These are phyloP conservation scores for Echeneis naucrates DNA, from an alignment of 2,797 vertebrate species.

Conservation along the genomic window DNA sequence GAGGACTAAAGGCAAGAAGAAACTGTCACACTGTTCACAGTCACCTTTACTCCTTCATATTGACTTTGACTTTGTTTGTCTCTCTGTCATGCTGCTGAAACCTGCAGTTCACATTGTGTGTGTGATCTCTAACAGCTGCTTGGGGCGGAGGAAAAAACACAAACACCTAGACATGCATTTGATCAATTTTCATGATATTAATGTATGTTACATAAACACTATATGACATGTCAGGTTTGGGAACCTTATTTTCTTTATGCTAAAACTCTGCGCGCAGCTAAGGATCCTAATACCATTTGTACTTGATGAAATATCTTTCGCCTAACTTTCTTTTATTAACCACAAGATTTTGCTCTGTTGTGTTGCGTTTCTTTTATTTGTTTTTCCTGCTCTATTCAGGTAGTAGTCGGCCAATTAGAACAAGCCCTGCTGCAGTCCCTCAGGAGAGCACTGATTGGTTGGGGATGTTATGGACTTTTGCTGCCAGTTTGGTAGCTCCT, in stretches of 20 bases:
- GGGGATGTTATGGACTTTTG: constrained; percentile 70
- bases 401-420: constrained; percentile 57
- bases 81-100: constrained; percentile 1
- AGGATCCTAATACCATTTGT: too few species aligned
- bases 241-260: background rate
- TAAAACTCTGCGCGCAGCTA: background rate
- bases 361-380: too few species aligned
- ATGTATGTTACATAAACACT: background rate
- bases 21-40: constrained; percentile 8
- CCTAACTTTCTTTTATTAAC: background rate
- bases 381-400: constrained; percentile 36
- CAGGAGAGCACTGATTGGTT: constrained; percentile 72
- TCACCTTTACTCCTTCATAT: background rate
- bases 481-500: constrained; percentile 70
- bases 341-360: too few species aligned
- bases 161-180: background rate
- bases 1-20: constrained; percentile 69
- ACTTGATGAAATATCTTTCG: too few species aligned
- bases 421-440: constrained; percentile 32
- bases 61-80: constrained; percentile 11
- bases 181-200: too few species aligned
- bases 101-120: background rate
- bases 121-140: constrained; percentile 5
- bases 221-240: background rate
- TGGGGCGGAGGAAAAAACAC: background rate